Evolutionary conservation across 2,113 vertebrate genomes (phyloP), one percentile per base, ranked within the genome.

Genomic region (Serinus canaria): DNA sequence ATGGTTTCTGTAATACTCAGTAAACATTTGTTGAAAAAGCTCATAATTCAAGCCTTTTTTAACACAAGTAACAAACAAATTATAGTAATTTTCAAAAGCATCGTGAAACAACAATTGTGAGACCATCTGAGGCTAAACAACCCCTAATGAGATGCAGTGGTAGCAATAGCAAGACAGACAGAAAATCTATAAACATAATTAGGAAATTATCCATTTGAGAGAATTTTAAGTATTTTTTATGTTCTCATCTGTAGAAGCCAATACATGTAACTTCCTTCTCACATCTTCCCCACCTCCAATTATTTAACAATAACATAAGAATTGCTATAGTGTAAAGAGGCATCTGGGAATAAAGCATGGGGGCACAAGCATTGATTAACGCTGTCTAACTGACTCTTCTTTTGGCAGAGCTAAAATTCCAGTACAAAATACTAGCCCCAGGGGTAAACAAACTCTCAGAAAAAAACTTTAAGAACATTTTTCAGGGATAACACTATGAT

Each of bases 101-200:
- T 96, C 10, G 3, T 82, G 87, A 90, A 96, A 87, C 87, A 90
- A 91, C 85, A 86, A 89, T 95, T 95, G 94, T 69, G 83, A 94
- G 84, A 72, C 63, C 82, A 81, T 94, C 81, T 83, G 85, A 79
- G 60, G 77, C 91, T 94, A 94, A 97, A 96, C 88, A 94, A 83
- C 82, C 90, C 87, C 82, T 92, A 96, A 96, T 93, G 92, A 96
- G 94, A 96, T 92, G 87, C 90, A 95, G 53, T 68, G 47, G 82
- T 95, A 94, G 87, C 82, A 94, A 68, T 77, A 94, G 75, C 77
- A 83, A 96, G 72, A 58, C 67, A 95, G 94, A 91, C 74, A 96
- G 92, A 94, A 98, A 97, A 95, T 98, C 95, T 87, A 89, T 96
- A 73, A 72, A 84, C 86, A 95, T 97, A 97, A 97, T 97, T 97